Base-by-base conservation (phyloP, 2,797 vertebrate species). In the Rousettus madagascariensis region DNA sequence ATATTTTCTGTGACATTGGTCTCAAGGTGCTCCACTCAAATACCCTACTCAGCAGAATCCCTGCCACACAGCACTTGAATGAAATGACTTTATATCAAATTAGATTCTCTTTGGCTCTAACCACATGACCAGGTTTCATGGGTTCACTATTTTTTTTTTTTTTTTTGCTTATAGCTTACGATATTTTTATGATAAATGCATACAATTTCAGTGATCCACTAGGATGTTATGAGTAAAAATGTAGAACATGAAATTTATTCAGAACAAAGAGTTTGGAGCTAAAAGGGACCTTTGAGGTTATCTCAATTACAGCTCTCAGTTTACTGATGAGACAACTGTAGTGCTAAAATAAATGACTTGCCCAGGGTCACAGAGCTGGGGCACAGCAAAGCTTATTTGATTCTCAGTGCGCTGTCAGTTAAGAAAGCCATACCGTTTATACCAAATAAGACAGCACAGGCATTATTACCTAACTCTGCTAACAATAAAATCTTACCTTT, bases 1-100 rank as follows among this genome's bases (percentile, higher is more conserved):
- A 95, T 96, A 97, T 96, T 95, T 97, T 95, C 96, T 91, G 90
- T 95, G 97, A 97, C 97, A 97, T 96, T 97, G 96, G 90, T 91
- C 95, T 97, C 96, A 97, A 97, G 96, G 97, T 96, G 93, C 78
- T 97, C 94, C 49, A 72, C 69, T 93, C 95, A 96, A 92, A 96
- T 38, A 75, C 7, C 41, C 57, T 89, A 84, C 36, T 97, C 96
- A 97, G 96, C 96, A 97, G 94, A 97, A 93, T 92, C 53, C 10
- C 71, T 38, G 82, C 41, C 86, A 95, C 41, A 84, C 4, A 91
- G 86, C 78, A 68, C 66, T 94, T 68, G 75, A 93, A 49, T 91
- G 43, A 92, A 96, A 97, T 78, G 83, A 96, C 91, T 96, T 96
- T 86, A 16, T 65, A 92, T 93, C 75, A 96, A 69, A 91, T 87